A percentile compares a stretch with the other conserved stretches of the same genome.
These are phyloP conservation scores for Neofelis nebulosa DNA, from an alignment of 2,113 vertebrate genomes.

Conservation along the genomic window DNA sequence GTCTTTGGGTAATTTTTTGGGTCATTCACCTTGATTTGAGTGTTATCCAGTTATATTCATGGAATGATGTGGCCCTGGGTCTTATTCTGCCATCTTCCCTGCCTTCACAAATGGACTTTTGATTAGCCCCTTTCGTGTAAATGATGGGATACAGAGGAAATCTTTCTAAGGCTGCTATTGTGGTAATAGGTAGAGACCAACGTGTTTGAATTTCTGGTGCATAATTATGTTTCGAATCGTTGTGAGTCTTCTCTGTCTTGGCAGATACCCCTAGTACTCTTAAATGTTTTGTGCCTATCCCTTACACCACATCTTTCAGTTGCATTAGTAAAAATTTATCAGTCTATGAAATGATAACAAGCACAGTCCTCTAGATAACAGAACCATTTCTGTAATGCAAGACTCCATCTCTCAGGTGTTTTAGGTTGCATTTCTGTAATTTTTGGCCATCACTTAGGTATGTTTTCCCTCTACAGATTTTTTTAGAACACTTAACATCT, in stretches of 20 bases:
- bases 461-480: slow-evolving; percentile 37
- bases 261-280: neutral
- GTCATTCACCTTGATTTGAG: neutral
- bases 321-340: neutral
- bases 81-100: no score
- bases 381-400: neutral
- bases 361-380: neutral
- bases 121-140: neutral
- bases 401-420: neutral
- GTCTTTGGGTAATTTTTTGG: neutral
- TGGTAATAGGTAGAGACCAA: neutral
- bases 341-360: neutral
- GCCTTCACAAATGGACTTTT: slow-evolving; percentile 14
- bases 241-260: neutral
- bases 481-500: slow-evolving; percentile 46
- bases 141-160: neutral
- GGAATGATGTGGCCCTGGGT: no score
- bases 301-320: neutral
- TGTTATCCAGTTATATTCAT: no score
- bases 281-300: neutral
- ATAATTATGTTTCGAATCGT: neutral
- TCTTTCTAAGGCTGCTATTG: neutral
- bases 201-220: neutral
- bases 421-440: slow-evolving; percentile 8
- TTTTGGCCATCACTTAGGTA: neutral